Base-by-base conservation (phyloP, 2,888 invertebrate genomes). In the Graphium colonna region DNA sequence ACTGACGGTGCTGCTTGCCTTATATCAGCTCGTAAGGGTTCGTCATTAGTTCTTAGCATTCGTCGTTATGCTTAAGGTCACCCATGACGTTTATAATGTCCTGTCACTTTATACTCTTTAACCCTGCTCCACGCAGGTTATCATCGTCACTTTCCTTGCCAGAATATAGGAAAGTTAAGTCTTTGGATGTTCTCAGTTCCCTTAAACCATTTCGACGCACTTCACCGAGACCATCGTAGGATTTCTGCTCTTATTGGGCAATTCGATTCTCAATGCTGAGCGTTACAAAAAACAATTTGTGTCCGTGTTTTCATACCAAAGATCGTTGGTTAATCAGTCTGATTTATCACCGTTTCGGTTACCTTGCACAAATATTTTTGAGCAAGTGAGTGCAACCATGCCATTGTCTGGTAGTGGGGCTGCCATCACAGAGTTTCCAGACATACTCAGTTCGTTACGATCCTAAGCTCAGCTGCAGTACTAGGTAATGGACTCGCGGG, bases 291-390 rank as follows among this genome's bases (percentile, higher is more conserved):
- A n/a, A n/a, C n/a, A n/a, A n/a, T n/a, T n/a, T n/a, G n/a, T n/a
- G n/a, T n/a, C n/a, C n/a, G n/a, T n/a, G 40, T 56, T 59, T 57
- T 53, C 53, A 55, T 51, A 53, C 49, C 49, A 43, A 55, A 33
- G 40, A 39, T 59, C 56, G 31, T 55, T 36, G 45, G n/a, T 38
- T 13, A 13, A 38, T 38, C 38, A 13, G 38, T 38, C n/a, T n/a
- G 38, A n/a, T 4, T 38, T 38, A 8, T 10, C n/a, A 38, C 38
- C 10, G 38, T 38, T 38, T 38, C n/a, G 4, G 38, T 38, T 38
- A 8, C 38, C 4, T 10, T 38, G 4, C 4, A 8, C 38, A 4
- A 8, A 12, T 8, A 38, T 12, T 38, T 38, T 38, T 12, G 10
- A n/a, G 13, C n/a, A 13, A 38, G 38, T n/a, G 3, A 4, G 38